A percentile compares a stretch with the other conserved stretches of the same genome.
phyloP scores from a whole-genome alignment of 2,113 vertebrate species.

The Anhinga rufa region DNA sequence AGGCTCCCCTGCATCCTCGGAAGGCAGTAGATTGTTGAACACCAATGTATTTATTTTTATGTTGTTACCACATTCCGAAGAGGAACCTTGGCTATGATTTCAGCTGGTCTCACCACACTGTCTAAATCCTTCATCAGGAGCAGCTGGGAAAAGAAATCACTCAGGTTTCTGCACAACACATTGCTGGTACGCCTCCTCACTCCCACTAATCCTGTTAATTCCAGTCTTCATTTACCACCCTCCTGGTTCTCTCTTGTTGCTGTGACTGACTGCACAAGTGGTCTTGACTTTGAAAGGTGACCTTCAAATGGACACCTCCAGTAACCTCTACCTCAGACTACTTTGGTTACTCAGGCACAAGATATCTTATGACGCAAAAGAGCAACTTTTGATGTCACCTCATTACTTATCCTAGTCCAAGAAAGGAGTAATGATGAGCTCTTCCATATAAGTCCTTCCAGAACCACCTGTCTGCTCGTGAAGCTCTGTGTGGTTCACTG shows the following conservation, averaged over 20 bases:
- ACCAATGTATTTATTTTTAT: conserved; percentile 60
- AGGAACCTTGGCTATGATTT: conserved; percentile 59
- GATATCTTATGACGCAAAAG: not conserved
- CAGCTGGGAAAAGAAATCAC: conserved; percentile 69
- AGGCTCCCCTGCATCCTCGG: not conserved
- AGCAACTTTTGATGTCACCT: not conserved
- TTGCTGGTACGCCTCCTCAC: not conserved
- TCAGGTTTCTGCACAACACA: conserved; percentile 24
- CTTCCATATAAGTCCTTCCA: not conserved
- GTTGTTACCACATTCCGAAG: conserved; percentile 45
- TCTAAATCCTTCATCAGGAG: conserved; percentile 62
- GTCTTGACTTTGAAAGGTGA: conserved; percentile 61
- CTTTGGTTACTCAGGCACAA: not conserved
- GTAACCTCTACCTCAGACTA: conserved; percentile 25
- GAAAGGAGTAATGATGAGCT: not conserved
- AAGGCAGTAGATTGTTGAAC: conserved; percentile 49
- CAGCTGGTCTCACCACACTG: conserved; percentile 58
- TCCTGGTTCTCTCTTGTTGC: conserved; percentile 27
- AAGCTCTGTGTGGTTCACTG: not conserved
- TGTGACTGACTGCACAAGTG: conserved; percentile 63
- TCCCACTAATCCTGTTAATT: conserved; percentile 61
- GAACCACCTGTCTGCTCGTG: not conserved
- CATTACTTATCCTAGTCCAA: not conserved
- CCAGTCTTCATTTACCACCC: conserved; percentile 6
- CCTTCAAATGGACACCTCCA: conserved; percentile 49